These are phyloP conservation scores for Austrofundulus limnaeus DNA, from an alignment of 2,113 vertebrate genomes.

Conservation along the genomic window DNA sequence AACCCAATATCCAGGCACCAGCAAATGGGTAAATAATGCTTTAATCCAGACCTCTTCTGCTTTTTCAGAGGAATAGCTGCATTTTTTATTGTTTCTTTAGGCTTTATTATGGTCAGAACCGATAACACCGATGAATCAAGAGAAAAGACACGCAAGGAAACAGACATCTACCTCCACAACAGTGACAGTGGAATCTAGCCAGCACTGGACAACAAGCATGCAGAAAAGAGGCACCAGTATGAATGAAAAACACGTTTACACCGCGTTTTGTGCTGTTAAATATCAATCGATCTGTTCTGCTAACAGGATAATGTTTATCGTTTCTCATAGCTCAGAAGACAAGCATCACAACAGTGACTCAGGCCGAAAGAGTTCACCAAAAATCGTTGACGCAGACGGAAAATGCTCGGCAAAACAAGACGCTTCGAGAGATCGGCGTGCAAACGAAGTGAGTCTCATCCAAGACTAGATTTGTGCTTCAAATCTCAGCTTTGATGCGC, in stretches of 20 bases:
- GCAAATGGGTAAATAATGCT: conserved; percentile 56
- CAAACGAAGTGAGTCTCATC: conserved; percentile 77
- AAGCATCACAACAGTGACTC: conserved; percentile 8
- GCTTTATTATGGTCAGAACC: conserved; percentile 54
- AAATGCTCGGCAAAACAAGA: conserved; percentile 33
- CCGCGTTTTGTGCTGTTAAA: background rate
- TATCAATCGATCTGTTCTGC: background rate
- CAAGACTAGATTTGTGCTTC: background rate
- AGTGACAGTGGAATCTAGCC: conserved; percentile 20
- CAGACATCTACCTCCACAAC: conserved; percentile 23
- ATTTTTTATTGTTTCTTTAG: conserved; percentile 31
- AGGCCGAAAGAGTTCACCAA: conserved; percentile 29
- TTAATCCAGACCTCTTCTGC: background rate
- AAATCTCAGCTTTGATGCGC: fast-evolving
- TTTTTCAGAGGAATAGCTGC: background rate
- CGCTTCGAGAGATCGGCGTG: conserved; percentile 41
- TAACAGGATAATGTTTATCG: background rate
- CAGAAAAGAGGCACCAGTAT: conserved; percentile 21
- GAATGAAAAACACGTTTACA: conserved; percentile 17
- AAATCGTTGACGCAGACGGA: conserved; percentile 23
- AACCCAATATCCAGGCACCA: conserved; percentile 39
- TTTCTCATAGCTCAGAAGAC: conserved; percentile 46
- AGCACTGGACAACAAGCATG: conserved; percentile 8
- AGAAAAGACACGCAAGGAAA: conserved; percentile 24
- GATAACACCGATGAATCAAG: conserved; percentile 9